Conservation (phyloP, 2,113 vertebrate genomes). For the Geococcyx californianus region DNA sequence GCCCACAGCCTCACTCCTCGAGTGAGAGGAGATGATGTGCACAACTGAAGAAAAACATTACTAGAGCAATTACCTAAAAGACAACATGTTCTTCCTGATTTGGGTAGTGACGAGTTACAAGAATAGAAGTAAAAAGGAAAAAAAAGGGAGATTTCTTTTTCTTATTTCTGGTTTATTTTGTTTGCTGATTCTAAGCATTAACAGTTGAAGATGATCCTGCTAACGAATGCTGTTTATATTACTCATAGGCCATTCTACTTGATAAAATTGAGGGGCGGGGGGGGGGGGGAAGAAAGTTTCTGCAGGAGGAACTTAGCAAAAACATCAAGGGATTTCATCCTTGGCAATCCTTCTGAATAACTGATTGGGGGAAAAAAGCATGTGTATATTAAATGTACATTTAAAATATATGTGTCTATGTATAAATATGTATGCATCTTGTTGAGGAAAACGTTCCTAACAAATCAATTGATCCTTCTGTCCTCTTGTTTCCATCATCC, state of each 20-base stretch:
- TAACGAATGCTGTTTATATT: neutral
- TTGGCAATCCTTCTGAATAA: neutral
- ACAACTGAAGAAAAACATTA: neutral
- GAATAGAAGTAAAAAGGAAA: neutral
- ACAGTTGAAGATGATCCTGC: neutral
- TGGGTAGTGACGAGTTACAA: neutral
- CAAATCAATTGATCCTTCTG: neutral
- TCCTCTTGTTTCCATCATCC: neutral
- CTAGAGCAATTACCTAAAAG: neutral
- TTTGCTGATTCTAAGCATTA: neutral
- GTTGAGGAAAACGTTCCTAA: neutral
- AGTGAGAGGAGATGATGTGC: neutral
- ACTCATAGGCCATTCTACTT: neutral
- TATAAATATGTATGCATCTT: neutral
- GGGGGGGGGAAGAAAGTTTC: no score
- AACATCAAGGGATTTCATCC: neutral
- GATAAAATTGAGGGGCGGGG: neutral
- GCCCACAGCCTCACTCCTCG: neutral
- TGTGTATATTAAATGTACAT: neutral
- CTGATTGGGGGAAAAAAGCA: neutral
- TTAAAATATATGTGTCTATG: neutral
- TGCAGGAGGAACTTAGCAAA: neutral
- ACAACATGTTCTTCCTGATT: neutral
- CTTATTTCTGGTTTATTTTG: neutral
- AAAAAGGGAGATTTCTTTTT: neutral